Base-by-base conservation (phyloP, 2,113 vertebrate species). In the Sinocyclocheilus grahami region DNA sequence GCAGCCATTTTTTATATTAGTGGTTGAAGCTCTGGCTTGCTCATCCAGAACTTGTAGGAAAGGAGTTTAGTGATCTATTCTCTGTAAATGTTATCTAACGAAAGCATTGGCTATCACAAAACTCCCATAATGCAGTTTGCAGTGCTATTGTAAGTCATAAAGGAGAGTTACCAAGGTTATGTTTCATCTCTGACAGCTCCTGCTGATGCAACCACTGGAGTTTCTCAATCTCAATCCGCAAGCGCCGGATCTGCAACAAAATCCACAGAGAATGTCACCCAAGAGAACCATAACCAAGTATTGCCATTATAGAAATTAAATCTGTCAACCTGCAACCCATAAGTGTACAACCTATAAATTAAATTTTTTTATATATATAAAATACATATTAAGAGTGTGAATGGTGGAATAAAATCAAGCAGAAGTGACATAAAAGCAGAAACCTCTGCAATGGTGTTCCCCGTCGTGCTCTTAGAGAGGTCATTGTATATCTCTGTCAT, bases 401-500 rank as follows among this genome's bases (percentile, higher is more conserved):
- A 48, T 22, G 10, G 12, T 42, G 10, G 20, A n/a, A 79, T 18
- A 16, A 80, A 80, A 6, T 24, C 76, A 11, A 22, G 10, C 3
- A 53, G 60, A 79, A 55, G 16, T 81, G 13, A 18, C 12, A 13
- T 63, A 46, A 42, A 42, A 16, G 18, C 27, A 86, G 93, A 90
- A 88, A 99, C 98, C 97, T 99, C 98, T 14, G 97, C 96, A 90
- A 99, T 97, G 13, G 97, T 99, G 93, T 97, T 99, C 89, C 98
- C 98, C 0, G 98, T 97, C 22, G 97, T 97, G 93, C 95, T 99
- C 95, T 97, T 98, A 62, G 98, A 99, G 79, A 99, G 97, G 86
- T 99, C 98, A 3, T 98, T 98, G 89, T 99, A 99, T 86, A 99
- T 99, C 93, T 99, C 98, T 0, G 97, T 99, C 98, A 99, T 97